Percentiles rank a stretch among this genome's conserved stretches.
These are phyloP conservation scores for Pentamera pediparva DNA, from an alignment of 53 echinoderm and acorn worm species.

Conservation along the genomic window DNA sequence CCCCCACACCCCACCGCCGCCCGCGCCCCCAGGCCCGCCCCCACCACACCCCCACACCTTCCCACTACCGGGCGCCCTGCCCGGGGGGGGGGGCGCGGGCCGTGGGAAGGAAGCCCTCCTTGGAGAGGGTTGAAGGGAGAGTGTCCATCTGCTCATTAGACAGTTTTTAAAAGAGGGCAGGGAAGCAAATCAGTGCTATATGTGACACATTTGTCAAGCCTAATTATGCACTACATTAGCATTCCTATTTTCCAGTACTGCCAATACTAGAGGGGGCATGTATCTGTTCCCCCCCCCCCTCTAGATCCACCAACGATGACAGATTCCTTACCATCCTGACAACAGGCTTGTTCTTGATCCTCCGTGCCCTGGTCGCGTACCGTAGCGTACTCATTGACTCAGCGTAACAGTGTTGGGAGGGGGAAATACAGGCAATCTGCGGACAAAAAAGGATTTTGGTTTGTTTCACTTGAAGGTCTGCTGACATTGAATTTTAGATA, in stretches of 20 bases:
- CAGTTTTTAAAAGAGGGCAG: background rate
- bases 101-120: too few species aligned
- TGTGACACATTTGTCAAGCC: background rate
- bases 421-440: slow-evolving; percentile 96
- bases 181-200: background rate
- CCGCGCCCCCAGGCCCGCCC: too few species aligned
- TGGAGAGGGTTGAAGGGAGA: too few species aligned
- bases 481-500: too few species aligned
- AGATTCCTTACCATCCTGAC: slow-evolving; percentile 72
- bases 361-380: slow-evolving; percentile 88
- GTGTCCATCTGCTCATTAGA: too few species aligned
- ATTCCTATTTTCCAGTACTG: background rate
- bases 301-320: background rate
- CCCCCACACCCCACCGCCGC: too few species aligned
- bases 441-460: too few species aligned
- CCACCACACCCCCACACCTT: too few species aligned
- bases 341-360: slow-evolving; percentile 97
- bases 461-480: too few species aligned
- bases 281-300: background rate
- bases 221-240: background rate
- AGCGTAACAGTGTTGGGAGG: slow-evolving; percentile 73
- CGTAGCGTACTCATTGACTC: slow-evolving; percentile 90
- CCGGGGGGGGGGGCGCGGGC: too few species aligned
- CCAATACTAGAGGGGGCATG: background rate
- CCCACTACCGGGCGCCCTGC: too few species aligned